These are phyloP conservation scores for Synergus laeviventris DNA, from an alignment of 2,888 invertebrate genomes.

Conservation along the genomic window DNA sequence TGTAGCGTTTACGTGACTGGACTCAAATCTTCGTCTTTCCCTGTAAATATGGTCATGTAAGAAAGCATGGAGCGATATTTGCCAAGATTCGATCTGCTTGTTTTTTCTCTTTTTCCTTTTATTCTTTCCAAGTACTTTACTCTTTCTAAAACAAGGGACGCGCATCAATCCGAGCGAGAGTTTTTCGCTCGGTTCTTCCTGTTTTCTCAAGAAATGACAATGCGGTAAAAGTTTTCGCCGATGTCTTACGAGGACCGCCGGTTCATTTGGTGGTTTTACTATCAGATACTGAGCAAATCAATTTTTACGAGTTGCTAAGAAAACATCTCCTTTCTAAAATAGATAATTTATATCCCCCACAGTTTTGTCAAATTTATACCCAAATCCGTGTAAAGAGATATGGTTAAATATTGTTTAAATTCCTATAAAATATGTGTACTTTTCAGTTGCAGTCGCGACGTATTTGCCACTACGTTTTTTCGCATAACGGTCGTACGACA, in stretches of 20 bases:
- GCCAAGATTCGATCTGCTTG: background rate
- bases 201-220: constrained; percentile 50
- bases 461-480: constrained; percentile 6
- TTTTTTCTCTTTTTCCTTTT: background rate
- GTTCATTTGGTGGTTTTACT: constrained; percentile 60
- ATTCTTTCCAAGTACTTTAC: background rate
- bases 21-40: constrained; percentile 41
- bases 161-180: constrained; percentile 21
- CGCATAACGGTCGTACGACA: background rate
- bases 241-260: constrained; percentile 45
- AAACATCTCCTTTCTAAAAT: constrained; percentile 43
- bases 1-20: constrained; percentile 54
- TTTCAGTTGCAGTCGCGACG: background rate
- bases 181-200: constrained; percentile 35
- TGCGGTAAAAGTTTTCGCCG: constrained; percentile 57
- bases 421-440: too few species aligned
- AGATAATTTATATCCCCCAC: background rate
- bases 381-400: too few species aligned
- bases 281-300: constrained; percentile 56
- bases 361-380: too few species aligned
- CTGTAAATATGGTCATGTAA: background rate
- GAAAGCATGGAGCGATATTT: background rate
- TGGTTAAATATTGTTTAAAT: too few species aligned
- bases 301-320: constrained; percentile 62
- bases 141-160: background rate